A percentile compares a stretch with the other conserved stretches of the same genome.
These are phyloP conservation scores for Halocynthia roretzi DNA, from an alignment of 23 tunicate species.

Conservation along the genomic window DNA sequence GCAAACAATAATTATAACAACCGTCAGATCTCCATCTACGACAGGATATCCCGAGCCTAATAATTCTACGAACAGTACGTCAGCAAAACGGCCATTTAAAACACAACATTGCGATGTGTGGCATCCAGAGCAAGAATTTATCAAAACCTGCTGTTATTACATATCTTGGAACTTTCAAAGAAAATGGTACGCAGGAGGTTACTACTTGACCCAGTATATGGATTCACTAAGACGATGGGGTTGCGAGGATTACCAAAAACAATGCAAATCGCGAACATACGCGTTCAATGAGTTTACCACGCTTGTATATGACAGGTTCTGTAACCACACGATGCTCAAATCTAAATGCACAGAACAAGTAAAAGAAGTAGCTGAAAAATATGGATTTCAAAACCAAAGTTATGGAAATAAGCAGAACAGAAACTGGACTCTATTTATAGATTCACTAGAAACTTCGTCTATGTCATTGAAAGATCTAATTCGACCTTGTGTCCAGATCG, in stretches of 20 bases:
- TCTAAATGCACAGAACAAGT: slow-evolving; percentile 13
- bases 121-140: no score
- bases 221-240: slow-evolving; percentile 42
- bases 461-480: slow-evolving; percentile 9
- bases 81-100: no score
- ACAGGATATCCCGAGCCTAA: no score
- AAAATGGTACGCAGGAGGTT: slow-evolving; percentile 41
- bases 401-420: neutral
- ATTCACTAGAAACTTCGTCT: neutral
- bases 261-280: slow-evolving; percentile 29
- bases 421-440: neutral
- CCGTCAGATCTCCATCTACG: no score
- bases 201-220: slow-evolving; percentile 28
- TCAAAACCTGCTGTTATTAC: no score
- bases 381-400: neutral
- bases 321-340: slow-evolving; percentile 31
- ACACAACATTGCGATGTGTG: no score
- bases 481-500: slow-evolving; percentile 21
- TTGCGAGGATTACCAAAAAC: slow-evolving; percentile 36
- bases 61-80: no score
- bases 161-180: neutral
- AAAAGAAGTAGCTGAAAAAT: neutral
- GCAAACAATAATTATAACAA: no score
- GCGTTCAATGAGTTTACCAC: slow-evolving; percentile 36
- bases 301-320: slow-evolving; percentile 45